Conservation (phyloP, 2,888 invertebrate genomes). For the Melieria omissa region DNA sequence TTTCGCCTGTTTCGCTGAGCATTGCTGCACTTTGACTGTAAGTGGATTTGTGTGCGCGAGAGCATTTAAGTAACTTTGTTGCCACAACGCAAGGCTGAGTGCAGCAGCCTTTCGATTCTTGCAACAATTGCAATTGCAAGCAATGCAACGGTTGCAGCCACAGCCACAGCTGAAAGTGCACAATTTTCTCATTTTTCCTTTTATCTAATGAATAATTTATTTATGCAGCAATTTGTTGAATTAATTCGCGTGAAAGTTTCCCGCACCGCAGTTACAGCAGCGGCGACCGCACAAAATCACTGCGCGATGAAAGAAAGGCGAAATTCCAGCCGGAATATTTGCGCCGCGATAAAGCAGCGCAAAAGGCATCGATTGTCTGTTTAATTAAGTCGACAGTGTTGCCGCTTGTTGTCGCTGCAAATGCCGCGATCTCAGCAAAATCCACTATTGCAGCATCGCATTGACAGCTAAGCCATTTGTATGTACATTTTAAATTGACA, state of each 20-base stretch:
- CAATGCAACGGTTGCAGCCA: conserved; percentile 18
- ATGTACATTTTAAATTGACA: conserved; percentile 11
- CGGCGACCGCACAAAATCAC: conserved; percentile 2
- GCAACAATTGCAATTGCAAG: conserved; percentile 13
- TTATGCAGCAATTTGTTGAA: conserved; percentile 25
- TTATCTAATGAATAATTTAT: conserved; percentile 29
- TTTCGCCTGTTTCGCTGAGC: too few relatives aligned
- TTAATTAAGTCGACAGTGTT: conserved; percentile 24
- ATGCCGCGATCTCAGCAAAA: too few relatives aligned
- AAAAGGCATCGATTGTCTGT: conserved; percentile 13
- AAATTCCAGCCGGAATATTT: conserved; percentile 18
- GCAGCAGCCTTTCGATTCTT: background rate
- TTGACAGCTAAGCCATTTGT: background rate
- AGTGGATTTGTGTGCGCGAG: too few relatives aligned
- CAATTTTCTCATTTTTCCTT: conserved; percentile 13
- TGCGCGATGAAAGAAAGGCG: conserved; percentile 6
- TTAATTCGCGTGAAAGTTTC: conserved; percentile 23
- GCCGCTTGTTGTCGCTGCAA: conserved; percentile 6
- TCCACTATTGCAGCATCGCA: background rate
- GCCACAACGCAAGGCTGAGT: too few relatives aligned
- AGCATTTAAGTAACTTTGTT: too few relatives aligned
- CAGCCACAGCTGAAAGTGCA: conserved; percentile 4
- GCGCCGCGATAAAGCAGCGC: background rate
- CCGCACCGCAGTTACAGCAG: background rate
- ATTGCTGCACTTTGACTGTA: too few relatives aligned